Evolutionary conservation across 2,113 vertebrate species (phyloP).

Genomic region (Platysteira castanea): DNA sequence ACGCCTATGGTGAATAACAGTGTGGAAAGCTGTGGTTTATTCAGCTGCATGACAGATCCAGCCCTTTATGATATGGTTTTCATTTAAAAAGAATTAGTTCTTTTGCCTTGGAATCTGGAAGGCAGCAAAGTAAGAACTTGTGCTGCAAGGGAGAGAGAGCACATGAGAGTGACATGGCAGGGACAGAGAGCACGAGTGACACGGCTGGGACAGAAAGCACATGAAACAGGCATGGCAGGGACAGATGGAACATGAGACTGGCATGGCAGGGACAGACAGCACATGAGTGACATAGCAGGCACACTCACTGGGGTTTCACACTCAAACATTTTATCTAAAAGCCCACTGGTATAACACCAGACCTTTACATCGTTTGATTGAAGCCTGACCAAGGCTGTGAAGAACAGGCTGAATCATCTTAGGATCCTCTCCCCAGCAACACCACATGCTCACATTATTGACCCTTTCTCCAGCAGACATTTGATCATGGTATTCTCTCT

Average conservation of each 20-base stretch:
- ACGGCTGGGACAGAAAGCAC: background rate
- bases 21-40: conserved; percentile 60
- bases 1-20: conserved; percentile 34
- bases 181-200: background rate
- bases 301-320: background rate
- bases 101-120: conserved; percentile 39
- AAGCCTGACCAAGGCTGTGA: background rate
- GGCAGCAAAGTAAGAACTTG: background rate
- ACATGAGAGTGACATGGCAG: background rate
- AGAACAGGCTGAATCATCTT: background rate
- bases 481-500: background rate
- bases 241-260: background rate
- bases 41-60: conserved; percentile 64
- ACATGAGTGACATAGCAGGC: background rate
- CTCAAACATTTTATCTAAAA: background rate
- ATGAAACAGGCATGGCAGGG: background rate
- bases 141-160: background rate
- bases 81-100: conserved; percentile 57
- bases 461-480: background rate
- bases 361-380: background rate
- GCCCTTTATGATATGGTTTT: conserved; percentile 58
- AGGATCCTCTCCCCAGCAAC: background rate
- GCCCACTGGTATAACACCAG: too few species aligned
- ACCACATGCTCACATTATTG: background rate
- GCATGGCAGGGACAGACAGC: background rate